A percentile compares a stretch with the other conserved stretches of the same genome.
These are phyloP conservation scores for Heptranchias perlo DNA, from an alignment of 2,113 vertebrate species.

Conservation along the genomic window DNA sequence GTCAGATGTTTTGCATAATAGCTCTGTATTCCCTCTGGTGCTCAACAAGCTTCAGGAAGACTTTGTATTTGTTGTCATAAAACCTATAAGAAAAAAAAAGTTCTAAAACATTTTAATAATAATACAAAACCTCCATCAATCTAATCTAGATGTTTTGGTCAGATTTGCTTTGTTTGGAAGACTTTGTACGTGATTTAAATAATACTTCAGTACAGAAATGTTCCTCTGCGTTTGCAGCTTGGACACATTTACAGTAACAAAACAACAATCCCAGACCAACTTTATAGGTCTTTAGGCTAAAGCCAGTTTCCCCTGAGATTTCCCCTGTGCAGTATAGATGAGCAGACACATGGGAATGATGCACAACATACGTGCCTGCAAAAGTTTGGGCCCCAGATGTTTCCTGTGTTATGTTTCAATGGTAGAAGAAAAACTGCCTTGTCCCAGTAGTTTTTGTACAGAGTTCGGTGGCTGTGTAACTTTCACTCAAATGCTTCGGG, in stretches of 20 bases:
- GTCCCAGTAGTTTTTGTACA: not conserved
- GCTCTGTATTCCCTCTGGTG: conserved; percentile 81
- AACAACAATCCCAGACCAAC: not conserved
- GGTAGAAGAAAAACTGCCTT: not conserved
- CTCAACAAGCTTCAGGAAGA: conserved; percentile 76
- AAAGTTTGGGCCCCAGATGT: conserved; percentile 16
- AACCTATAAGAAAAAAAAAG: conserved; percentile 60
- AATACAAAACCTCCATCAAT: not conserved
- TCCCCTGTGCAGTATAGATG: conserved; percentile 1
- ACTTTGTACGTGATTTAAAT: not conserved
- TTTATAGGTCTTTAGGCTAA: conserved; percentile 11
- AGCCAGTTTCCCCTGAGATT: conserved; percentile 23
- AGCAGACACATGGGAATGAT: conserved; percentile 26
- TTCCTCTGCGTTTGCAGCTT: not conserved
- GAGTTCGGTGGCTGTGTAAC: not conserved
- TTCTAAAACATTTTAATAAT: not conserved
- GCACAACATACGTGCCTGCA: conserved; percentile 6
- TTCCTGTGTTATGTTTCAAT: conserved; percentile 20
- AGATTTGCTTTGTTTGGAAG: not conserved
- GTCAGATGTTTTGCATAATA: conserved; percentile 65
- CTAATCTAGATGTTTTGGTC: not conserved
- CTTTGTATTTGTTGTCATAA: conserved; percentile 83
- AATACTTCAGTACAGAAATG: not conserved
- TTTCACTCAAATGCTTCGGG: not conserved
- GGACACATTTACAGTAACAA: not conserved